phyloP scores from a whole-genome alignment of 1,140 invertebrate species.

The Drosophila triauraria region DNA sequence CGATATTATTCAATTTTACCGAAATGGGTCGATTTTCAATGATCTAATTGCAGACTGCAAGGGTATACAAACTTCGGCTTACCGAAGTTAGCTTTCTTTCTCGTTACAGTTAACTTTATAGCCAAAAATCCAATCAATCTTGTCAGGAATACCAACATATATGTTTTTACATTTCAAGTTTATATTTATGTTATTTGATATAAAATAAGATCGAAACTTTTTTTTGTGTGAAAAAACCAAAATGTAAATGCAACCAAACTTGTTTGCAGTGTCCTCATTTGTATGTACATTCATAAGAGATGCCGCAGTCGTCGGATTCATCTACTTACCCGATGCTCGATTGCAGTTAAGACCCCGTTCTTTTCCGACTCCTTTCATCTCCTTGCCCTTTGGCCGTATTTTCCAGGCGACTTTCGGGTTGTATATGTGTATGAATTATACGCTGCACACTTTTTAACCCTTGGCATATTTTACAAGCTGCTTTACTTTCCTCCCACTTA shows the following conservation, averaged over 20 bases:
- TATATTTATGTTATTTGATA: no score
- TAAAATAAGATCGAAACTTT: no score
- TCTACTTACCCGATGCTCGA: slow-evolving; percentile 50
- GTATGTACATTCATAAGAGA: slow-evolving; percentile 20
- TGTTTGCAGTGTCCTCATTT: slow-evolving; percentile 40
- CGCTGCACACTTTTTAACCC: slow-evolving; percentile 79
- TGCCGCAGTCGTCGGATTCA: slow-evolving; percentile 19
- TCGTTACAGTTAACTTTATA: no score
- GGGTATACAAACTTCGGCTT: no score
- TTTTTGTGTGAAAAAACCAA: no score
- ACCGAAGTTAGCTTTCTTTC: no score
- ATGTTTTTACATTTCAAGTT: no score
- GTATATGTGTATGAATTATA: slow-evolving; percentile 70
- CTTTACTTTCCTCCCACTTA: slow-evolving; percentile 62
- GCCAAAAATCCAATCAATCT: no score
- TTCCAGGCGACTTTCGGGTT: slow-evolving; percentile 62
- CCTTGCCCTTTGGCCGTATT: slow-evolving; percentile 44
- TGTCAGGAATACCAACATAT: no score
- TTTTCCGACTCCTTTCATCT: slow-evolving; percentile 19
- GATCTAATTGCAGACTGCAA: no score
- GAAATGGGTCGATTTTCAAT: no score
- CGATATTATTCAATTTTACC: no score
- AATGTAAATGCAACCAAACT: neutral
- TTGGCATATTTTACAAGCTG: slow-evolving; percentile 82
- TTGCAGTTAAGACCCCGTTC: slow-evolving; percentile 47